Evolutionary conservation across 2,888 invertebrate species (phyloP).

Genomic region (Calliphora vomitoria): DNA sequence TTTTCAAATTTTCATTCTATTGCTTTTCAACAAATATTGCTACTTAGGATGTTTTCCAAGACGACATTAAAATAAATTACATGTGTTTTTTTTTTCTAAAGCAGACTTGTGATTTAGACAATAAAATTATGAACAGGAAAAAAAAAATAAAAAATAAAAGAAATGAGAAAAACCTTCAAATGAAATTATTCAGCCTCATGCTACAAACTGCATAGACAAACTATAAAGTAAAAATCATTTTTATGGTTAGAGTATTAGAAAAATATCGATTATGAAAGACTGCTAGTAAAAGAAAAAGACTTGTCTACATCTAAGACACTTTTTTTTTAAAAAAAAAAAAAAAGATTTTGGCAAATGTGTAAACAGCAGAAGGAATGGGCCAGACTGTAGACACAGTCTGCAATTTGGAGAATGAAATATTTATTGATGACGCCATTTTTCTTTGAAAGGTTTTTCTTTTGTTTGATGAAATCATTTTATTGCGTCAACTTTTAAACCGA

Average conservation of each 20-base stretch:
- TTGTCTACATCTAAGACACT: neutral
- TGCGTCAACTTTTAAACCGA: neutral
- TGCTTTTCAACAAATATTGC: neutral
- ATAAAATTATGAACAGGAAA: constrained; percentile 36
- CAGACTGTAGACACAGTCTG: constrained; percentile 47
- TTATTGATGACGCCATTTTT: constrained; percentile 54
- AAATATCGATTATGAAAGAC: constrained; percentile 23
- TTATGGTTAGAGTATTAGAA: neutral
- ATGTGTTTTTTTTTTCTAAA: constrained; percentile 1
- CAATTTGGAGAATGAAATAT: neutral
- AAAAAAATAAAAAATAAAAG: neutral
- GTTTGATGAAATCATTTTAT: constrained; percentile 2
- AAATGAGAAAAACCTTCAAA: neutral
- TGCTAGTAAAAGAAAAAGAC: neutral
- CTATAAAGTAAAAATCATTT: neutral
- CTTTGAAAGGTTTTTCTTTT: constrained; percentile 12
- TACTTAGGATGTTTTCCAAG: constrained; percentile 13
- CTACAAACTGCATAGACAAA: neutral
- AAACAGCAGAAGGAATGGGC: constrained; percentile 22
- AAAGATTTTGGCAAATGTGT: constrained; percentile 12
- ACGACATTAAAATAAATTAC: constrained; percentile 40
- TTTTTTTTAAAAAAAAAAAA: neutral
- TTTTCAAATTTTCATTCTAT: neutral
- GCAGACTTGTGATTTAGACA: constrained; percentile 25
- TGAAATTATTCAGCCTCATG: constrained; percentile 42